phyloP scores from a whole-genome alignment of 2,888 invertebrate species.

The Pedicia rivosa region DNA sequence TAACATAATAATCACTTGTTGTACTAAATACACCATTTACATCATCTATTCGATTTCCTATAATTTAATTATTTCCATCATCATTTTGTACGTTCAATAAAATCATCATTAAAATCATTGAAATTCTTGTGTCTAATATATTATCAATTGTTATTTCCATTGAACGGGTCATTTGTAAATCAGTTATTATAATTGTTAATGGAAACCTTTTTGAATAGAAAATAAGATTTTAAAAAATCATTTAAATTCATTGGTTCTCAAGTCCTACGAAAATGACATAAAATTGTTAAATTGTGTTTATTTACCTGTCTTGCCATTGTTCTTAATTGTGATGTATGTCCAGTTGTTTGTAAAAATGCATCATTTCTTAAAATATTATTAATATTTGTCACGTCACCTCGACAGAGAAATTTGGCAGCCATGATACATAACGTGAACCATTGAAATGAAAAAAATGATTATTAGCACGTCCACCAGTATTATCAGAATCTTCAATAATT shows the following conservation, averaged over 20 bases:
- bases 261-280: too few relatives aligned
- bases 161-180: constrained; percentile 55
- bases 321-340: constrained; percentile 50
- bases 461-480: constrained; percentile 32
- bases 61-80: too few relatives aligned
- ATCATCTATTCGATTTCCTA: too few relatives aligned
- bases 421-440: constrained; percentile 69
- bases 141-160: constrained; percentile 76
- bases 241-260: too few relatives aligned
- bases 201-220: constrained; percentile 37
- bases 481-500: constrained; percentile 25
- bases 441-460: constrained; percentile 57
- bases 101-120: too few relatives aligned
- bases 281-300: too few relatives aligned
- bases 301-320: constrained; percentile 48
- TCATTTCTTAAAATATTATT: constrained; percentile 16
- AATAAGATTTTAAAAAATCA: too few relatives aligned
- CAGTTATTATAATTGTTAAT: constrained; percentile 46
- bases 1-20: too few relatives aligned
- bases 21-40: too few relatives aligned
- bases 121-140: too few relatives aligned
- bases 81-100: too few relatives aligned
- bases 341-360: constrained; percentile 24
- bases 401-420: constrained; percentile 83
- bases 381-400: constrained; percentile 63